Percentiles rank a stretch among this genome's conserved stretches.
phyloP scores from a whole-genome alignment of 2,797 vertebrate genomes.

The Xerus rutilus region DNA sequence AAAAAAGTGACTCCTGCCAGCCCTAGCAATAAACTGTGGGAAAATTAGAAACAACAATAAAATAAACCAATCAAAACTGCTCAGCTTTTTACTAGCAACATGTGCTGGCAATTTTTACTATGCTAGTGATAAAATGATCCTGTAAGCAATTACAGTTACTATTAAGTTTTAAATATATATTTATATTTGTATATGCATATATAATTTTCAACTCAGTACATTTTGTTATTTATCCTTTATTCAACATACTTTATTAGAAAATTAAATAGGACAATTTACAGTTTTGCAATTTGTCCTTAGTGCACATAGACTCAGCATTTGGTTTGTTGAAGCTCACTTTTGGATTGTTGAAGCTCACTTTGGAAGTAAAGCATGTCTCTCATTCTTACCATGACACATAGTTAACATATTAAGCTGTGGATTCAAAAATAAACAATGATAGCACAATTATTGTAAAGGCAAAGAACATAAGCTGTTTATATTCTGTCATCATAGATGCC shows the following conservation, averaged over 20 bases:
- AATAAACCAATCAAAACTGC: not conserved
- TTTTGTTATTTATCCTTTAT: not conserved
- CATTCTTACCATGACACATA: not conserved
- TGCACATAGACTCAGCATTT: not conserved
- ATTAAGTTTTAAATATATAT: not conserved
- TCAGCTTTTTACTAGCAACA: not conserved
- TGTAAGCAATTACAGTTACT: not conserved
- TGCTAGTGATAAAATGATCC: not conserved
- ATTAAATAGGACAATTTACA: not conserved
- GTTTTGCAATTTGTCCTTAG: not conserved
- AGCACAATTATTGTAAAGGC: not conserved
- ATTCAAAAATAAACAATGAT: not conserved
- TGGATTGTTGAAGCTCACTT: not conserved
- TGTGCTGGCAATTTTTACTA: not conserved
- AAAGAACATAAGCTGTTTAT: not conserved
- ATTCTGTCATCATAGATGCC: not conserved
- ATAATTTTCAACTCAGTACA: not conserved
- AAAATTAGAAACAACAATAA: constrained; percentile 4
- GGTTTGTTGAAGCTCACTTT: not conserved
- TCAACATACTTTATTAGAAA: not conserved
- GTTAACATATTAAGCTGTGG: not conserved
- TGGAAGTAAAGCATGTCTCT: not conserved
- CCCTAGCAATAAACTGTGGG: not conserved
- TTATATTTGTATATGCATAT: not conserved
- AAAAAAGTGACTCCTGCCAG: accelerated